phyloP scores from a whole-genome alignment of 2,113 vertebrate species.

The Salvator merianae region DNA sequence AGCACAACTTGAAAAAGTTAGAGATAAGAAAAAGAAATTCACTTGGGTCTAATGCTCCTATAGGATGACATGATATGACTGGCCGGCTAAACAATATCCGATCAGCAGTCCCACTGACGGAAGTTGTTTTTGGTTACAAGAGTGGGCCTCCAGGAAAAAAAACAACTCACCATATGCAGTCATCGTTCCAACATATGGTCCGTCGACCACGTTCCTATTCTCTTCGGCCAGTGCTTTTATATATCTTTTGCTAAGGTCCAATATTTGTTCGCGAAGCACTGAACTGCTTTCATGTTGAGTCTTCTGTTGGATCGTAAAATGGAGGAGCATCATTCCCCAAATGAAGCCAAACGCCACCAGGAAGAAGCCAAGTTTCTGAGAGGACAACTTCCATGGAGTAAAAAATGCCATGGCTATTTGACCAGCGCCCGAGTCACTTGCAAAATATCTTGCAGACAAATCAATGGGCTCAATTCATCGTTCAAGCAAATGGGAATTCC shows the following conservation, averaged over 20 bases:
- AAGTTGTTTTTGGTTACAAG: background rate
- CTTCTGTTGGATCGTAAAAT: slow-evolving; percentile 98
- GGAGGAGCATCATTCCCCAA: slow-evolving; percentile 99
- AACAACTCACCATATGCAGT: slow-evolving; percentile 91
- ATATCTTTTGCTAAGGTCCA: slow-evolving; percentile 98
- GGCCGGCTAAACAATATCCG: background rate
- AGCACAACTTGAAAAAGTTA: too few relatives aligned
- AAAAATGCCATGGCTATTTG: slow-evolving; percentile 84
- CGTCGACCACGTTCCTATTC: slow-evolving; percentile 94
- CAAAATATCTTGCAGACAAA: slow-evolving; percentile 56
- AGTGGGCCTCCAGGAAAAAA: too few relatives aligned
- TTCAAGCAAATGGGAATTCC: slow-evolving; percentile 50
- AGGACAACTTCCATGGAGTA: slow-evolving; percentile 95
- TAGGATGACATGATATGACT: background rate
- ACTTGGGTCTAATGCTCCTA: too few relatives aligned
- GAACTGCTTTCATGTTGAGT: slow-evolving; percentile 93
- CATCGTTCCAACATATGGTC: slow-evolving; percentile 97
- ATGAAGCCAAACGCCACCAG: slow-evolving; percentile 98
- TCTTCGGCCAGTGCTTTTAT: slow-evolving; percentile 97
- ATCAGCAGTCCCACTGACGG: background rate
- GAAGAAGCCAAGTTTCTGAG: slow-evolving; percentile 98
- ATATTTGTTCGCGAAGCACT: slow-evolving; percentile 93
- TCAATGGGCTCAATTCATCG: slow-evolving; percentile 73
- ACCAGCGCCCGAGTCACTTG: slow-evolving; percentile 44
- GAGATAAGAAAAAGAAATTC: too few relatives aligned